A percentile compares a stretch with the other conserved stretches of the same genome.
Evolutionary conservation across 2,888 invertebrate genomes (phyloP).

Genomic region (Drosophila stalkeri): DNA sequence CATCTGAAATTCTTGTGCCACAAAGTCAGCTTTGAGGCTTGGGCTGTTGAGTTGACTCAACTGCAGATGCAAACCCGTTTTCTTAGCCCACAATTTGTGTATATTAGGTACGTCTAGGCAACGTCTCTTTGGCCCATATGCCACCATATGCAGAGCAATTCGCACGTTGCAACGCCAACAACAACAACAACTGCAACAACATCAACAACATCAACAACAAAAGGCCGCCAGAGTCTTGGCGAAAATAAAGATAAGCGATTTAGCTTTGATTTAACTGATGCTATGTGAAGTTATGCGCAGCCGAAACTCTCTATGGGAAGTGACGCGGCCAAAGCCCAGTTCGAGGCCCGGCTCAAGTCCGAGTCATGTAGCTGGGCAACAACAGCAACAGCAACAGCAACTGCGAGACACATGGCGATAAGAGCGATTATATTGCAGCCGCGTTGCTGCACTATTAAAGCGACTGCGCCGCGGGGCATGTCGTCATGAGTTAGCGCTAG

Average conservation of each 20-base stretch:
- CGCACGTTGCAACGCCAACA: conserved; percentile 57
- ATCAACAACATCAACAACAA: conserved; percentile 38
- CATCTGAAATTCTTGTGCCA: neutral
- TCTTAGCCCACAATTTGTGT: conserved; percentile 6
- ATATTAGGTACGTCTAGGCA: conserved; percentile 3
- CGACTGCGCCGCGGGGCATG: conserved; percentile 50
- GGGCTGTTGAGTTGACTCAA: neutral
- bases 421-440: conserved; percentile 70
- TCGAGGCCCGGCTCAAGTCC: conserved; percentile 15
- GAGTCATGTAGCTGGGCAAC: conserved; percentile 52
- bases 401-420: conserved; percentile 60
- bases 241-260: conserved; percentile 73
- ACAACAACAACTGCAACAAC: conserved; percentile 21
- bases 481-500: conserved; percentile 50
- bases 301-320: conserved; percentile 31
- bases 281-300: conserved; percentile 78
- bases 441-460: conserved; percentile 59
- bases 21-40: neutral
- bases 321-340: conserved; percentile 22
- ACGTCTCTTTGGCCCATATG: conserved; percentile 47
- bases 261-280: conserved; percentile 80
- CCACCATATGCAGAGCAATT: conserved; percentile 57
- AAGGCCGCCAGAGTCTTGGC: conserved; percentile 62
- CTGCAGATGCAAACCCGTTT: conserved; percentile 19
- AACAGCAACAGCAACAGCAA: neutral